These are phyloP conservation scores for Tuta absoluta DNA, from an alignment of 2,888 invertebrate genomes.

Conservation along the genomic window DNA sequence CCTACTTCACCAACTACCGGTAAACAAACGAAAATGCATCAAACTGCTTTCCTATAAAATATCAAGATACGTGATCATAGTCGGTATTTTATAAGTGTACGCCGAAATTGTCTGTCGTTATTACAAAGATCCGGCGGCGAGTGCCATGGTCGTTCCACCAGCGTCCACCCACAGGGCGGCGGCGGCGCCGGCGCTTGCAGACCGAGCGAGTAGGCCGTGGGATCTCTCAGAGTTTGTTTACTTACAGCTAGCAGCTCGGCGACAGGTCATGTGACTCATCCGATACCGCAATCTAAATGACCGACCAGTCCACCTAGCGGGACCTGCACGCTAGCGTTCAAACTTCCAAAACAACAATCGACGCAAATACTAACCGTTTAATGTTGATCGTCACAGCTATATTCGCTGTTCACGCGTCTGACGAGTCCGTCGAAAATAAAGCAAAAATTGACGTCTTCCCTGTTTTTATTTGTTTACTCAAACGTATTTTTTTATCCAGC, in stretches of 20 bases:
- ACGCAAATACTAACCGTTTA: not conserved
- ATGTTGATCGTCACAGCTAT: not conserved
- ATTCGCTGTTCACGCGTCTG: not conserved
- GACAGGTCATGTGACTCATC: conserved; percentile 30
- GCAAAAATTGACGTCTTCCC: conserved; percentile 19
- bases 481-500: conserved; percentile 30
- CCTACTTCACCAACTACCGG: not conserved
- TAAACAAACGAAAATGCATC: not conserved
- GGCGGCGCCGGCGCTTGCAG: conserved; percentile 36
- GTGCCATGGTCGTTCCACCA: conserved; percentile 14
- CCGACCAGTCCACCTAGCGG: conserved; percentile 23
- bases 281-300: conserved; percentile 29
- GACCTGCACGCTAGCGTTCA: not conserved
- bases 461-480: conserved; percentile 17
- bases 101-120: not conserved
- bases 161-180: conserved; percentile 38
- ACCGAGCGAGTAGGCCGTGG: conserved; percentile 50
- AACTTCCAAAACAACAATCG: not conserved
- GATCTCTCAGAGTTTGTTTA: conserved; percentile 33
- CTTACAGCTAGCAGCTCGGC: conserved; percentile 19
- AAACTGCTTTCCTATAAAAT: too few species aligned
- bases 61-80: not conserved
- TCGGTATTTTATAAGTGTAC: not conserved
- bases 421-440: conserved; percentile 2
- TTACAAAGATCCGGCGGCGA: not conserved